Evolutionary conservation across 1,140 invertebrate species (phyloP).

Genomic region (Chrysoperla carnea): DNA sequence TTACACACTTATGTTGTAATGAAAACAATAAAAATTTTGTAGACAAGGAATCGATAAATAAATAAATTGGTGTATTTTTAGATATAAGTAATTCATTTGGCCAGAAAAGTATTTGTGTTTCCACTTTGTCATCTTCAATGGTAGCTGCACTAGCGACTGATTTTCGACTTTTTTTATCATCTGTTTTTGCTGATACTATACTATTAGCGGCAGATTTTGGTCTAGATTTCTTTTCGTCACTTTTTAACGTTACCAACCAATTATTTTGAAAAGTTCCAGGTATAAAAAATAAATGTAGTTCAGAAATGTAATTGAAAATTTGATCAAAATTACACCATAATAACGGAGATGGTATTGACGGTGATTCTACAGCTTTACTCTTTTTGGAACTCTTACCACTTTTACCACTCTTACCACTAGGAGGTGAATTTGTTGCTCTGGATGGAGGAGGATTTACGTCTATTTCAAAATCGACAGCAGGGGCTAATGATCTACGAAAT

Average conservation of each 20-base stretch:
- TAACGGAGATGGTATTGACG: too few species aligned
- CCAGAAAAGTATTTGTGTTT: slow-evolving; percentile 3
- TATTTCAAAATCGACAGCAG: too few species aligned
- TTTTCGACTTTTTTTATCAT: background rate
- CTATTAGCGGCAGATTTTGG: background rate
- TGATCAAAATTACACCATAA: too few species aligned
- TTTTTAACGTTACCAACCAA: too few species aligned
- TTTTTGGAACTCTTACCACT: too few species aligned
- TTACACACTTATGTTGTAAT: slow-evolving; percentile 8
- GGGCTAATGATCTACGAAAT: too few species aligned
- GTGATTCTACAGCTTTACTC: too few species aligned
- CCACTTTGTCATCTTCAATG: background rate
- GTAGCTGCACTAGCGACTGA: background rate
- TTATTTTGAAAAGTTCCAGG: background rate
- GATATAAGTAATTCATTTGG: slow-evolving; percentile 5
- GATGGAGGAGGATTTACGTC: too few species aligned
- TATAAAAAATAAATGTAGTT: background rate
- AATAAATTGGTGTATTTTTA: slow-evolving; percentile 20
- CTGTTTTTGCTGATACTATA: background rate
- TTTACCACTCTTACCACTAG: too few species aligned
- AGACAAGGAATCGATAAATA: slow-evolving; percentile 19
- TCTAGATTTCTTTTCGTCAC: too few species aligned
- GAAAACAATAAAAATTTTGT: slow-evolving; percentile 18
- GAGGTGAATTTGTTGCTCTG: too few species aligned
- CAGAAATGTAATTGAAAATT: too few species aligned